Conservation (phyloP, 2,797 vertebrate genomes). For the Craterocephalus amniculus region DNA sequence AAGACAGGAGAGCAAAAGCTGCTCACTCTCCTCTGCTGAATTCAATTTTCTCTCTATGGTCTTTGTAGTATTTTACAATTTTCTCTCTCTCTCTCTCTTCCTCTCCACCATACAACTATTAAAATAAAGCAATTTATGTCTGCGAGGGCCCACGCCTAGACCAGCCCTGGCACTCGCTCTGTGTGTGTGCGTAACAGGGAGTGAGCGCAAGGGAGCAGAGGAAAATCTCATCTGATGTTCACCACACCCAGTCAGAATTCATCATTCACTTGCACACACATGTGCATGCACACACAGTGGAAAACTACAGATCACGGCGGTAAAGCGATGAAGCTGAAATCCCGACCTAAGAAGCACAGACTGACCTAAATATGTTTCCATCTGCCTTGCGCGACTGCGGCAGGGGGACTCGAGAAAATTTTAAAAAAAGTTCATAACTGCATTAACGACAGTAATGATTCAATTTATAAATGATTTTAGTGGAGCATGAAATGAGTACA, state of each 20-base stretch:
- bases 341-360: constrained; percentile 58
- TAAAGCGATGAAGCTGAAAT: constrained; percentile 71
- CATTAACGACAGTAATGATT: constrained; percentile 13
- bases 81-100: constrained; percentile 40
- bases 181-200: constrained; percentile 24
- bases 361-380: constrained; percentile 71
- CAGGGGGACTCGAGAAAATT: too few species aligned
- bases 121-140: constrained; percentile 83
- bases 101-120: constrained; percentile 76
- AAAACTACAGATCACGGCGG: constrained; percentile 79
- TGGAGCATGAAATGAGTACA: constrained; percentile 26
- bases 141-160: constrained; percentile 80
- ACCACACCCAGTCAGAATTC: constrained; percentile 83
- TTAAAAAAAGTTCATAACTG: constrained; percentile 33
- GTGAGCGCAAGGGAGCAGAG: constrained; percentile 65
- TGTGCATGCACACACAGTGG: constrained; percentile 60
- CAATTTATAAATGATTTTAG: constrained; percentile 1
- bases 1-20: neutral
- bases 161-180: constrained; percentile 71
- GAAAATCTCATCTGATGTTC: constrained; percentile 83
- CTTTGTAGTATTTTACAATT: constrained; percentile 63
- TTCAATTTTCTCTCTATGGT: constrained; percentile 55
- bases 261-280: constrained; percentile 59
- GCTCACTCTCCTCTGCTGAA: constrained; percentile 45
- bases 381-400: constrained; percentile 36